Conservation (phyloP, 2,888 invertebrate genomes). For the Eilema sororculum region DNA sequence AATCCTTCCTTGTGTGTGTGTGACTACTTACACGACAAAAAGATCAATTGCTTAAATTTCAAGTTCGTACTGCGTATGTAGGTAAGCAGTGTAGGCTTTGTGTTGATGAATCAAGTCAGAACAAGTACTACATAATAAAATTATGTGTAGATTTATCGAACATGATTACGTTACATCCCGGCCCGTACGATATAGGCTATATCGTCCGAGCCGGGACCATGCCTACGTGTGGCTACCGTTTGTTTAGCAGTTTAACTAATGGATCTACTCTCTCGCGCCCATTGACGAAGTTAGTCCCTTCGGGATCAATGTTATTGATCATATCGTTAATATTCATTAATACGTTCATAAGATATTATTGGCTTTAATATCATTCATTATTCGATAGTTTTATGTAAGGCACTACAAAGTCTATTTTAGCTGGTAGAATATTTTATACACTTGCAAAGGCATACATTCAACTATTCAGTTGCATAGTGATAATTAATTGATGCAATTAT, state of each 20-base stretch:
- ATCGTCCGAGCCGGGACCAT: no score
- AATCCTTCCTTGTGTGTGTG: background rate
- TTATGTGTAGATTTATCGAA: background rate
- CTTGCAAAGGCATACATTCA: background rate
- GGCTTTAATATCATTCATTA: background rate
- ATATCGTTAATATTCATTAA: slow-evolving; percentile 1
- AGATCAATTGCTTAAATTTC: background rate
- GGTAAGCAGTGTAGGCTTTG: background rate
- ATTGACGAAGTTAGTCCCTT: background rate
- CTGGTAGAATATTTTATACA: background rate
- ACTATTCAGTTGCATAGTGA: background rate
- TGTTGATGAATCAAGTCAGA: background rate
- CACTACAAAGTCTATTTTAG: background rate
- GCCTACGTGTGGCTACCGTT: slow-evolving; percentile 4
- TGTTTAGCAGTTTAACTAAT: background rate
- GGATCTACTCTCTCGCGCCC: slow-evolving; percentile 4
- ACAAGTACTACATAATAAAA: no score
- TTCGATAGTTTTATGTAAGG: background rate
- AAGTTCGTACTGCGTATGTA: background rate
- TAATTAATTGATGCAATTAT: background rate
- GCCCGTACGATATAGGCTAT: background rate
- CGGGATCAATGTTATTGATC: background rate
- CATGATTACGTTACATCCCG: background rate
- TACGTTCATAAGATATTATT: background rate
- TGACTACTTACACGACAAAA: background rate